Conservation (phyloP, 1,140 invertebrate species). For the Habropoda laboriosa region DNA sequence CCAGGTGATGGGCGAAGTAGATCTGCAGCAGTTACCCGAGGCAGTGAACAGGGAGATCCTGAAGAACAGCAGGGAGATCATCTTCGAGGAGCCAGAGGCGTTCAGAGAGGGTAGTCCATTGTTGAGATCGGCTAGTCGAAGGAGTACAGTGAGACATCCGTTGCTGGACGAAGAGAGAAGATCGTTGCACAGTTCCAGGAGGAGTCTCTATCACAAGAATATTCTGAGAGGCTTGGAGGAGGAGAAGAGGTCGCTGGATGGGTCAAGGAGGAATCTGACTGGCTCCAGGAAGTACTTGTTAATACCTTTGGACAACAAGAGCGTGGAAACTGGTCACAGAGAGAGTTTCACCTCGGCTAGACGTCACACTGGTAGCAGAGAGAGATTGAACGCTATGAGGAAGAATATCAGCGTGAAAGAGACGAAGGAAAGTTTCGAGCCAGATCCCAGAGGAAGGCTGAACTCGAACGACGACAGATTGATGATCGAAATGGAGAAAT, state of each 20-base stretch:
- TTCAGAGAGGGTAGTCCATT: not conserved
- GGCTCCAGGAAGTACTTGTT: constrained; percentile 63
- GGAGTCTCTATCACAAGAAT: constrained; percentile 56
- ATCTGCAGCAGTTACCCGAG: constrained; percentile 69
- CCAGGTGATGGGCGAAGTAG: constrained; percentile 65
- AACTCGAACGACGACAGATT: constrained; percentile 27
- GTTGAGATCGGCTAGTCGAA: not conserved
- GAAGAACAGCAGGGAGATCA: constrained; percentile 69
- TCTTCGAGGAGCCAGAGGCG: constrained; percentile 60
- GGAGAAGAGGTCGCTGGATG: constrained; percentile 59
- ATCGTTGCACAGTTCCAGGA: constrained; percentile 52
- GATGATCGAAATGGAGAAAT: constrained; percentile 36
- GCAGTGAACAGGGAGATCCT: constrained; percentile 70
- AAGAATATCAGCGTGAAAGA: constrained; percentile 33
- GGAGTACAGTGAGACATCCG: constrained; percentile 9
- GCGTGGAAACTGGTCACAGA: constrained; percentile 22
- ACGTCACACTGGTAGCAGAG: constrained; percentile 64
- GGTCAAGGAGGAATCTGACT: constrained; percentile 51
- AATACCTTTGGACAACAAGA: constrained; percentile 55
- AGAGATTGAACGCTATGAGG: constrained; percentile 53
- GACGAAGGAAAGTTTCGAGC: constrained; percentile 49
- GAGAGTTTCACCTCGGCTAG: constrained; percentile 53
- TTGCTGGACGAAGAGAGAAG: constrained; percentile 62
- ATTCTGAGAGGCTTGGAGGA: constrained; percentile 50
- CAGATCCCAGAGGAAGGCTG: constrained; percentile 20